A percentile compares a stretch with the other conserved stretches of the same genome.
phyloP scores from a whole-genome alignment of 37 sponge, comb jelly and placozoan genomes.

The Ephydatia muelleri region DNA sequence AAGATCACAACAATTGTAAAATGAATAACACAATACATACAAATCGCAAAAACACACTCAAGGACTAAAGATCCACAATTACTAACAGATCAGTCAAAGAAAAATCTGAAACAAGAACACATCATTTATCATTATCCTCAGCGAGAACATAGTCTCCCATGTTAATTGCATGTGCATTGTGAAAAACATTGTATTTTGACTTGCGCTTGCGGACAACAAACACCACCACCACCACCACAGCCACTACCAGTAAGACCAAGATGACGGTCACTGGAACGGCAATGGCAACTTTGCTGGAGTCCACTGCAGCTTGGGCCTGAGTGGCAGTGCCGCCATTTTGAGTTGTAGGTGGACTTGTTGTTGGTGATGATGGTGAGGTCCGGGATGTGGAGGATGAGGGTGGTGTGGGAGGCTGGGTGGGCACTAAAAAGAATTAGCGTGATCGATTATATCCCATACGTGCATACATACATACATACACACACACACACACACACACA shows the following conservation, averaged over 20 bases:
- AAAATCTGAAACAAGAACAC: background rate
- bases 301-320: background rate
- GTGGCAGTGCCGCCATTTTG: background rate
- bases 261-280: background rate
- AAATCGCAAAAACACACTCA: too few relatives aligned
- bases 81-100: background rate
- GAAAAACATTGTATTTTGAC: background rate
- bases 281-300: background rate
- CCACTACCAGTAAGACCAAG: background rate
- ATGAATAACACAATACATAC: too few relatives aligned
- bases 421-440: background rate
- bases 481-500: slow-evolving; percentile 45
- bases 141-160: too few relatives aligned
- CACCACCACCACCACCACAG: background rate
- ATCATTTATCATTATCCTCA: too few relatives aligned
- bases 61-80: background rate
- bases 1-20: too few relatives aligned
- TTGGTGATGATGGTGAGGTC: background rate
- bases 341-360: background rate
- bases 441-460: background rate
- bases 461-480: slow-evolving; percentile 14
- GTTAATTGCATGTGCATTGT: background rate
- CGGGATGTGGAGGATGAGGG: background rate
- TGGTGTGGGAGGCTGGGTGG: background rate
- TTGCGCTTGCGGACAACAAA: background rate